Base-by-base conservation (phyloP, 2,888 invertebrate genomes). In the Meliscaeva auricollis region DNA sequence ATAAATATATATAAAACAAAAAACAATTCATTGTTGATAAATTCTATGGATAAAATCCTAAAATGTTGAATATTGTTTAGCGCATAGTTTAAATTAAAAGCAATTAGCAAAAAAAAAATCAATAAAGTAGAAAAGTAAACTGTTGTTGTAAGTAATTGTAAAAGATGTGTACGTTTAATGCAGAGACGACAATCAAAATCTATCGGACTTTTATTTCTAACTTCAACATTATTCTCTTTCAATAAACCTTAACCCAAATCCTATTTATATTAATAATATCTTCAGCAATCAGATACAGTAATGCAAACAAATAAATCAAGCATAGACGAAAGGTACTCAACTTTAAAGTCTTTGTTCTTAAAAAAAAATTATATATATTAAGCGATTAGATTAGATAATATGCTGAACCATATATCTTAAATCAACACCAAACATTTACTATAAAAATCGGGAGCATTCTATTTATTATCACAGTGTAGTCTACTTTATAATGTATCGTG, bases 111-210 rank as follows among this genome's bases (percentile, higher is more conserved):
- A 26, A 17, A 72, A 46, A 35, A 66, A 41, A 41, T 35, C n/a
- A 15, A 68, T 26, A 69, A 68, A 54, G 44, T 68, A 83, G 41
- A 62, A 74, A 79, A 48, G 58, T 62, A 79, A 46, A 15, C 44
- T 68, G 32, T 79, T 56, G 35, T 44, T 46, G 17, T 56, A 68
- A 44, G 44, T 62, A 62, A 44, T 62, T 62, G 44, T 30, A 30
- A 44, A 30, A 44, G 9, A 41, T 41, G 41, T 60, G 26, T 26
- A 22, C 26, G 5, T 60, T 41, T 15, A 41, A 44, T 41, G 44
- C 44, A 62, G 15, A 26, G 50, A 74, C 56, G 83, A 83, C 83
- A 83, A 83, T 83, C 79, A 83, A 69, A 50, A 52, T 62, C 60
- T 60, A 70, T 68, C 52, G 44, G 30, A 38, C 46, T 75, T 58